phyloP scores from a whole-genome alignment of 2,888 invertebrate genomes.

The Melanargia galathea region DNA sequence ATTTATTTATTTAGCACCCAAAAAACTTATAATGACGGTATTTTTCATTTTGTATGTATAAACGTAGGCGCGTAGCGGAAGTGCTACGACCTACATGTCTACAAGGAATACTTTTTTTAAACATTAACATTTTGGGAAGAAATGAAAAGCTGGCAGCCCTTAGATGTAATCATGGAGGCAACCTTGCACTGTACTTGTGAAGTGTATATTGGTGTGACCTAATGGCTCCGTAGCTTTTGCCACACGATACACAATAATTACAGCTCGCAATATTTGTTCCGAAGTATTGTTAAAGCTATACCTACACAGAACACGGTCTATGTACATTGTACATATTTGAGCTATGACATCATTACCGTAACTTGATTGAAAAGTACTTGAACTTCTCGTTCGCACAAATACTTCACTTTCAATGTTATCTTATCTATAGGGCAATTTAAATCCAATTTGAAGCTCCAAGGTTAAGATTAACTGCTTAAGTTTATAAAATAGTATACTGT shows the following conservation, averaged over 20 bases:
- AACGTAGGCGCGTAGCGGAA: not conserved
- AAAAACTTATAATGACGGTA: not conserved
- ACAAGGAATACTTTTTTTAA: not conserved
- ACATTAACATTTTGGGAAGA: not conserved
- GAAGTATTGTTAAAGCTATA: conserved; percentile 17
- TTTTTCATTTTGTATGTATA: not conserved
- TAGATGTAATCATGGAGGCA: conserved; percentile 42
- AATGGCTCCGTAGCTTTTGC: conserved; percentile 33
- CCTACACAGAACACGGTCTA: too few relatives aligned
- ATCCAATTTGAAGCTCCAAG: not conserved
- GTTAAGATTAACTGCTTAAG: not conserved
- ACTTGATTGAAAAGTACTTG: conserved; percentile 2
- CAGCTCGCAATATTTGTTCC: conserved; percentile 10
- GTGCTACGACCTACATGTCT: not conserved
- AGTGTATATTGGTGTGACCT: conserved; percentile 40
- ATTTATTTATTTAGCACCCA: too few relatives aligned
- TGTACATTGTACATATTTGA: not conserved
- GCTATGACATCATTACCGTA: conserved; percentile 2
- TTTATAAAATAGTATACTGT: not conserved
- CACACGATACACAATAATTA: conserved; percentile 37
- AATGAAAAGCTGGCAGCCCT: conserved; percentile 11
- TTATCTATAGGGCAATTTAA: conserved; percentile 9
- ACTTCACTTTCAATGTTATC: conserved; percentile 13
- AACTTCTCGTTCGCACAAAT: not conserved
- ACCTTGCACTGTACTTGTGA: conserved; percentile 55